Conservation (phyloP, 64 coral and sea anemone genomes). For the Montipora sp. region DNA sequence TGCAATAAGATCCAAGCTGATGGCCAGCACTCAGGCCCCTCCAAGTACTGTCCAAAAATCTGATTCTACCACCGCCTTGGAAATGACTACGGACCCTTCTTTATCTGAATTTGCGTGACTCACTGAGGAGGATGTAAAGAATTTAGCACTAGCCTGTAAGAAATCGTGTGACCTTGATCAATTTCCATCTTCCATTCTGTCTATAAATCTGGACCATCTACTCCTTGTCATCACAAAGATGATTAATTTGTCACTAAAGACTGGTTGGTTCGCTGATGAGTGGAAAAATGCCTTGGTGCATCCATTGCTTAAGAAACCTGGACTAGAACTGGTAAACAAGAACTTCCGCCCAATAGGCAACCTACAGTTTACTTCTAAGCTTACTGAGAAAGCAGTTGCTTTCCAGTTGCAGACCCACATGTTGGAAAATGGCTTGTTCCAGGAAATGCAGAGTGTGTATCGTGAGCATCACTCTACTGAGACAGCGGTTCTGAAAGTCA, state of each 20-base stretch:
- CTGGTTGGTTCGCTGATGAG: neutral
- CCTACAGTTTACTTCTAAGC: neutral
- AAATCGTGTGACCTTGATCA: slow-evolving; percentile 39
- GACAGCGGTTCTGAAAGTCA: slow-evolving; percentile 3
- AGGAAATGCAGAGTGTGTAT: slow-evolving; percentile 30
- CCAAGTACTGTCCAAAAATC: neutral
- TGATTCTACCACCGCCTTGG: slow-evolving; percentile 5
- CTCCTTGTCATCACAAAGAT: slow-evolving; percentile 47
- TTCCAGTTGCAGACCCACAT: neutral
- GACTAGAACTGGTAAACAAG: slow-evolving; percentile 23
- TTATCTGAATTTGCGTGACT: too few relatives aligned
- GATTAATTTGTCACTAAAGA: slow-evolving; percentile 38
- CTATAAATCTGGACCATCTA: neutral
- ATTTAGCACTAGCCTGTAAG: slow-evolving; percentile 31
- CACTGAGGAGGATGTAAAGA: neutral
- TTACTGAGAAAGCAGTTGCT: slow-evolving; percentile 6
- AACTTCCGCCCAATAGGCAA: slow-evolving; percentile 14
- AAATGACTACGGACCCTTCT: neutral
- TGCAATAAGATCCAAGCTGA: neutral
- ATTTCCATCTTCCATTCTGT: slow-evolving; percentile 23
- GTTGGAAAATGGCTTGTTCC: neutral
- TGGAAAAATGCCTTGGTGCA: slow-evolving; percentile 31
- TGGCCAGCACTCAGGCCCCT: neutral
- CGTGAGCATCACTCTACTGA: slow-evolving; percentile 33
- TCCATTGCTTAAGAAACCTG: slow-evolving; percentile 15